Evolutionary conservation across 2,113 vertebrate genomes (phyloP), one percentile per base, ranked within the genome.

Genomic region (Typhlomys cinereus): DNA sequence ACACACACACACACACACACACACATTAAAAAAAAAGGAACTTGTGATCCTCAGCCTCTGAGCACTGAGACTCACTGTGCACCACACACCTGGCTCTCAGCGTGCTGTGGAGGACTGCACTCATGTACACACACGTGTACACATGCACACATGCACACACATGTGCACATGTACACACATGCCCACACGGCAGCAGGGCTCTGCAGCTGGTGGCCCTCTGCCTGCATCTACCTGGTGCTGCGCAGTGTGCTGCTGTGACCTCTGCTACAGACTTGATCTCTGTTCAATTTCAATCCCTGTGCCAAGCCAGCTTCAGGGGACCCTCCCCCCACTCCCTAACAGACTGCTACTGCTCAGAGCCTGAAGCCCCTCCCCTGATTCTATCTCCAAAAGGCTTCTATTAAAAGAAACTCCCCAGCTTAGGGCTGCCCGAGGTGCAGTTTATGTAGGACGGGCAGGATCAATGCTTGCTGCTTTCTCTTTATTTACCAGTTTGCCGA

Each of bases 401-500:
- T 46, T 61, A 52, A 93, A 76, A 39, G 87, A 36, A 64, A 46
- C 34, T 5, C 29, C 29, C 71, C 90, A 1, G 1, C 29, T n/a
- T 27, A 1, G 18, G 12, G 90, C 57, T 57, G 14, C 73, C 61
- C 0, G 54, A 66, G 89, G 70, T 54, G 11, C 14, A 1, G 46
- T 57, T 62, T 74, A n/a, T 34, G 27, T 46, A 71, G n/a, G 80
- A 54, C 71, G 27, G 27, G 59, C 64, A 36, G 80, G 61, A 83
- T 41, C 76, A 41, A 15, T 7, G 61, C 75, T n/a, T 11, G 41
- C 23, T 23, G 57, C 76, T 91, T 69, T 21, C 87, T 71, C 52
- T 87, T 66, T 93, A 92, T 94, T 95, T 94, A 78, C 94, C 36
- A 8, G 88, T 85, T 95, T 92, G 48, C 88, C 59, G 88, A 91